Evolutionary conservation across 2,113 vertebrate genomes (phyloP).

Genomic region (Scytalopus superciliaris): DNA sequence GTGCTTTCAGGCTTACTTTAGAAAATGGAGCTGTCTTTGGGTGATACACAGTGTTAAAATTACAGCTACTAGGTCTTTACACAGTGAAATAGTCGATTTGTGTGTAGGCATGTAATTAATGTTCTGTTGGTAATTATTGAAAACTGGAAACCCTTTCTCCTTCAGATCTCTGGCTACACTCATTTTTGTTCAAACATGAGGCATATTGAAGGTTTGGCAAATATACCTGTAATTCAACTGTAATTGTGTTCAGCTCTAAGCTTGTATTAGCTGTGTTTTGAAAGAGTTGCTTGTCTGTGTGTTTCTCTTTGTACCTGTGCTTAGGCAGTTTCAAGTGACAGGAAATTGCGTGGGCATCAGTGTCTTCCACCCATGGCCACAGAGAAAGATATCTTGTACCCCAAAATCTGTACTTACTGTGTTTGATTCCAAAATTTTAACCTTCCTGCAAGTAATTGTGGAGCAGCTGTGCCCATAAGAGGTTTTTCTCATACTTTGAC

Average conservation of each 20-base stretch:
- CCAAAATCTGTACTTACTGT: not conserved
- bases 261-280: not conserved
- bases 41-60: not conserved
- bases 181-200: not conserved
- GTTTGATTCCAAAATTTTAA: not conserved
- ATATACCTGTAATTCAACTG: not conserved
- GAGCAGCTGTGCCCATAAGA: not conserved
- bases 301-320: not conserved
- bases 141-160: not conserved
- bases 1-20: not conserved
- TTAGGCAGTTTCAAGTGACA: not conserved
- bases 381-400: not conserved
- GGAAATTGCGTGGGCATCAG: not conserved
- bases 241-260: not conserved
- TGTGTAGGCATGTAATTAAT: not conserved
- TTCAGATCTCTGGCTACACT: not conserved
- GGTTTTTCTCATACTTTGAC: not conserved
- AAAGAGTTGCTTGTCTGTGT: not conserved
- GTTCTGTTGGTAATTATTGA: not conserved
- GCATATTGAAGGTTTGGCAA: not conserved
- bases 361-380: not conserved
- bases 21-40: not conserved
- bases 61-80: not conserved
- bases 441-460: not conserved
- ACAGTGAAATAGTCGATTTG: not conserved